Conservation (phyloP, 2,797 vertebrate genomes). For the Harpagifer antarcticus region DNA sequence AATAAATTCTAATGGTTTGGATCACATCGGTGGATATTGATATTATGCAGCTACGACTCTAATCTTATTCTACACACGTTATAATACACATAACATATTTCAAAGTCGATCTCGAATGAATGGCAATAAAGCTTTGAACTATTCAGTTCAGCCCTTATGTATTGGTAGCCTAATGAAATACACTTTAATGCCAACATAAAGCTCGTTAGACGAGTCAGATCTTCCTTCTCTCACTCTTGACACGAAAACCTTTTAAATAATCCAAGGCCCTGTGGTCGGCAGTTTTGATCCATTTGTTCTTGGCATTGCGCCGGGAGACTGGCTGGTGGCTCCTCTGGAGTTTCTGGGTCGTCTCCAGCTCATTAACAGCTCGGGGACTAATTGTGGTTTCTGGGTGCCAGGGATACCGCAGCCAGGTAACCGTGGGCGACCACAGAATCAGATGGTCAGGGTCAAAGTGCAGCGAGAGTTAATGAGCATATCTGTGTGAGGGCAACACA, state of each 20-base stretch:
- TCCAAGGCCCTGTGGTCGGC: neutral
- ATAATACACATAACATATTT: no score
- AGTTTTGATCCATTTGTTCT: conserved; percentile 23
- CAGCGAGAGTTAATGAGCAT: neutral
- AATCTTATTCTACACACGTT: no score
- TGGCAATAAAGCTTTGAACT: neutral
- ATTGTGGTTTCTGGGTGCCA: conserved; percentile 57
- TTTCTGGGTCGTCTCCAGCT: conserved; percentile 64
- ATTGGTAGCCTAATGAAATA: no score
- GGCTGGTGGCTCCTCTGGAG: conserved; percentile 30
- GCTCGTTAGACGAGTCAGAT: neutral
- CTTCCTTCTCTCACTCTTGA: neutral
- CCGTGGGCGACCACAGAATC: conserved; percentile 43
- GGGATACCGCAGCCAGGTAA: conserved; percentile 44
- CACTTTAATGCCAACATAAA: no score
- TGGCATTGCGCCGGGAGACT: neutral
- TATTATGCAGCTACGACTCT: no score
- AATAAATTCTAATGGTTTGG: no score
- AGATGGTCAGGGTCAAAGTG: conserved; percentile 41
- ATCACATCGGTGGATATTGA: no score
- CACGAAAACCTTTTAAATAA: neutral
- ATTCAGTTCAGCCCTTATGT: no score
- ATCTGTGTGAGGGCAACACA: neutral
- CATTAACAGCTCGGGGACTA: conserved; percentile 55
- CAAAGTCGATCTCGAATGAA: no score